Evolutionary conservation across 2,113 vertebrate species (phyloP).

Genomic region (Pungitius pungitius): DNA sequence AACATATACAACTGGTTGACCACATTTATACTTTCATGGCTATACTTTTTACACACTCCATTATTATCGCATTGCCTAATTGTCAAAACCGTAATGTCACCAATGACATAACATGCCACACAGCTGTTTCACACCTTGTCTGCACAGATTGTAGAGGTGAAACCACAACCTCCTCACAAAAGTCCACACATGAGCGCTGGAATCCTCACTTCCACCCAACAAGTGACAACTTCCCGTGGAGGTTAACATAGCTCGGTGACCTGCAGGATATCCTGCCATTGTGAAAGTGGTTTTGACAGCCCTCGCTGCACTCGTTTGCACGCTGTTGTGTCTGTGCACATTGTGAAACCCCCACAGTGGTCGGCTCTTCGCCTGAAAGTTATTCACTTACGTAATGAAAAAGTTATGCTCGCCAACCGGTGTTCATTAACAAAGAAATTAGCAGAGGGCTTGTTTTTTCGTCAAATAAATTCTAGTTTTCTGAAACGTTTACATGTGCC

Average conservation of each 20-base stretch:
- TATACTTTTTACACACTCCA: not conserved
- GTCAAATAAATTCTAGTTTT: slow-evolving; percentile 8
- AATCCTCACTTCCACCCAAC: slow-evolving; percentile 77
- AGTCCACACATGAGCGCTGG: slow-evolving; percentile 53
- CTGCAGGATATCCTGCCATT: slow-evolving; percentile 82
- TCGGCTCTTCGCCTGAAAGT: slow-evolving; percentile 7
- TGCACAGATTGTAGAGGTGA: slow-evolving; percentile 14
- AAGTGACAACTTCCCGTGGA: slow-evolving; percentile 79
- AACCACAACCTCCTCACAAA: slow-evolving; percentile 52
- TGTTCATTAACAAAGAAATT: slow-evolving; percentile 15
- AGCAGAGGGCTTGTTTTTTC: slow-evolving; percentile 1
- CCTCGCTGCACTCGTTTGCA: slow-evolving; percentile 51
- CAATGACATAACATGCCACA: not conserved
- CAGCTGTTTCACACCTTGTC: slow-evolving; percentile 35
- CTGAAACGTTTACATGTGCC: not conserved
- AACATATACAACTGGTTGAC: not conserved
- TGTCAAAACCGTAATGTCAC: slow-evolving; percentile 7
- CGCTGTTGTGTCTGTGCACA: slow-evolving; percentile 56
- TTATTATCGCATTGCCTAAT: not conserved
- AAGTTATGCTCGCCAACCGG: slow-evolving; percentile 19
- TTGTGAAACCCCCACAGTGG: slow-evolving; percentile 37
- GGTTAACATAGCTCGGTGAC: slow-evolving; percentile 72
- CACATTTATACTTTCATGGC: not conserved
- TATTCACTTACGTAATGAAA: slow-evolving; percentile 38
- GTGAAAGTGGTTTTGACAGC: slow-evolving; percentile 75